Evolutionary conservation across 2,797 vertebrate genomes (phyloP), one percentile per base, ranked within the genome.

Genomic region (Argentina silus): DNA sequence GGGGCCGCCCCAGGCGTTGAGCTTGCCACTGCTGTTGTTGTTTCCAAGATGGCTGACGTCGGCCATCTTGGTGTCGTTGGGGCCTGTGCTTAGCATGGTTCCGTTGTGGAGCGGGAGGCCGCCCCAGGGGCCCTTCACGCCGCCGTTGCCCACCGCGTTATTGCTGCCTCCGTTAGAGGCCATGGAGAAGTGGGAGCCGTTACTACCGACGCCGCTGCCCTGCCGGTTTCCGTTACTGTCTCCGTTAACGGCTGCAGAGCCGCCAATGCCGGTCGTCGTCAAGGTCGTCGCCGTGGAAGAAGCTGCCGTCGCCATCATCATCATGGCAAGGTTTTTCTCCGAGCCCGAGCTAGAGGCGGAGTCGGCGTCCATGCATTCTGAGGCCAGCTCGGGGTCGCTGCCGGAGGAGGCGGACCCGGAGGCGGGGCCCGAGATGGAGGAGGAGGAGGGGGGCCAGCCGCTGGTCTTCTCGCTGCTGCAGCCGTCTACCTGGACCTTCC

Each of bases 281-380:
- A 86, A 87, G 66, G 83, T 84, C 55, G 84, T 74, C 74, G 89
- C 80, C 55, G 89, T 80, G 77, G 91, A 85, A 71, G 90, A 86
- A 86, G 89, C 79, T 76, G 87, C 85, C 69, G 81, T 84, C 59
- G 95, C 93, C 93, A 95, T 95, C 82, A 91, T 91, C 60, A 92
- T 82, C 64, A 84, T 60, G 45, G 80, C 81, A 21, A 96, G 93
- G 94, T 95, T 96, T 88, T 95, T 96, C 91, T 98, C 96, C 1
- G 97, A 96, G 84, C 95, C 95, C 17, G 95, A 93, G 85, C 94
- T 96, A 81, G 95, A 96, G 92, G 64, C 45, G 21, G 95, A 97
- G 91, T 99, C 97, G 91, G 95, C 94, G 76, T 97, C 97, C 95
- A 95, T 93, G 94, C 96, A 97, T 97, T 98, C 96, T 93, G 96